Evolutionary conservation across 2,888 invertebrate genomes (phyloP).

Genomic region (Nomada fucata): DNA sequence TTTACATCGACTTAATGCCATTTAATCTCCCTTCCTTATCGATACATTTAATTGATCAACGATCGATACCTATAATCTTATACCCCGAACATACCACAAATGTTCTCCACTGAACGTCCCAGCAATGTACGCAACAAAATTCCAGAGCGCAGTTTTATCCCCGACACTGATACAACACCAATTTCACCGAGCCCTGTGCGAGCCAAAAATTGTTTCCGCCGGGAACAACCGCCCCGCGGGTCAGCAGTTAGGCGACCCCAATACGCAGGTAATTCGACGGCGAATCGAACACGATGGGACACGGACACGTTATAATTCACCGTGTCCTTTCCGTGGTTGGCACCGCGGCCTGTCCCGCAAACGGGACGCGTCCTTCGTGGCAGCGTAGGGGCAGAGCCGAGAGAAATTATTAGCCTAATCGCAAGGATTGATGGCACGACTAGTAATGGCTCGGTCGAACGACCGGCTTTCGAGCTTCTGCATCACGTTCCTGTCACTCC

Average conservation of each 20-base stretch:
- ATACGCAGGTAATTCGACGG: slow-evolving; percentile 37
- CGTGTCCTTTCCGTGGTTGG: slow-evolving; percentile 53
- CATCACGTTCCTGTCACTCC: slow-evolving; percentile 66
- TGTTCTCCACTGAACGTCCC: no score
- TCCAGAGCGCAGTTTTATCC: no score
- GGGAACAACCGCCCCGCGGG: no score
- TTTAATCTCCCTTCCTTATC: no score
- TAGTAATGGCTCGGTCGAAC: slow-evolving; percentile 59
- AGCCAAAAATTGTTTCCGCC: no score
- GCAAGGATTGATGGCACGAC: slow-evolving; percentile 70
- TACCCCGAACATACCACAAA: no score
- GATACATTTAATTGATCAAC: no score
- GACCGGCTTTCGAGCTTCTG: slow-evolving; percentile 65
- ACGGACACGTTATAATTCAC: slow-evolving; percentile 56
- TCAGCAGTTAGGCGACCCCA: background rate
- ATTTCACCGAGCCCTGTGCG: no score
- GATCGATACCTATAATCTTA: no score
- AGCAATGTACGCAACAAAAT: no score
- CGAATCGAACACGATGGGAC: slow-evolving; percentile 26
- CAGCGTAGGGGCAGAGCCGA: slow-evolving; percentile 7
- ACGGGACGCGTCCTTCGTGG: slow-evolving; percentile 21
- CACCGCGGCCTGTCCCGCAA: slow-evolving; percentile 41
- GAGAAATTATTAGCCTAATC: slow-evolving; percentile 73
- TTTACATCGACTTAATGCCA: no score
- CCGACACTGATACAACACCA: no score